Conservation (phyloP, 2,113 vertebrate species). For the Hymenochirus boettgeri region DNA sequence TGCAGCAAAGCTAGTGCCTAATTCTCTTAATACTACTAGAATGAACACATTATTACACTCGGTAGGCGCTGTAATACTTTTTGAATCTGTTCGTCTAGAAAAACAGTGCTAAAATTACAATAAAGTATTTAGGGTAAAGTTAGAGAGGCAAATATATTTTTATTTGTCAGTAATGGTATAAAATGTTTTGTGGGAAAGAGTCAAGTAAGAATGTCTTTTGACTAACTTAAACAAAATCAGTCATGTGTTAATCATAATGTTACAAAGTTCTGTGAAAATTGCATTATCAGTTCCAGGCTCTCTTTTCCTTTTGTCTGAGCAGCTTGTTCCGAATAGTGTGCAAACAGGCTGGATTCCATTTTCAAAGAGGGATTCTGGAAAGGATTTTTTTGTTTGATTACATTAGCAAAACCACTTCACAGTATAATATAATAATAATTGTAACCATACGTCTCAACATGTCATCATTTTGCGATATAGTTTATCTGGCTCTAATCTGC, state of each 20-base stretch:
- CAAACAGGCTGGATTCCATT: constrained; percentile 50
- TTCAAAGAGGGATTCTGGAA: constrained; percentile 45
- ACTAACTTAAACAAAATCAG: constrained; percentile 63
- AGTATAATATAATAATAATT: constrained; percentile 58
- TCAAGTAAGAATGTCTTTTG: not conserved
- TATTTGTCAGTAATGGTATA: not conserved
- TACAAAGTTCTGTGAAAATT: constrained; percentile 59
- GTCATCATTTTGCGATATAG: constrained; percentile 51
- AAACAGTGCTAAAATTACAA: too few species aligned
- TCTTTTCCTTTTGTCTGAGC: constrained; percentile 43
- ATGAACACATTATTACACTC: too few species aligned
- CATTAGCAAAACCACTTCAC: constrained; percentile 55
- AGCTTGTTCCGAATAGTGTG: constrained; percentile 13
- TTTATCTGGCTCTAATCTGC: constrained; percentile 47
- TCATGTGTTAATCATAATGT: constrained; percentile 57
- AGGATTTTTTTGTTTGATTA: constrained; percentile 56
- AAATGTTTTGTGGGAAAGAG: not conserved
- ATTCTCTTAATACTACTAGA: too few species aligned
- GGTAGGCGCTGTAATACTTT: too few species aligned
- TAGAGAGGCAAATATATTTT: too few species aligned
- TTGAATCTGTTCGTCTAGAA: too few species aligned
- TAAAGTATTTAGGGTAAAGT: too few species aligned
- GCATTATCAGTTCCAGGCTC: constrained; percentile 60
- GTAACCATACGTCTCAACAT: constrained; percentile 56
- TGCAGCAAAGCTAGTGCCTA: too few species aligned